Conservation (phyloP, 2,888 invertebrate species). For the Drosophila mimica region DNA sequence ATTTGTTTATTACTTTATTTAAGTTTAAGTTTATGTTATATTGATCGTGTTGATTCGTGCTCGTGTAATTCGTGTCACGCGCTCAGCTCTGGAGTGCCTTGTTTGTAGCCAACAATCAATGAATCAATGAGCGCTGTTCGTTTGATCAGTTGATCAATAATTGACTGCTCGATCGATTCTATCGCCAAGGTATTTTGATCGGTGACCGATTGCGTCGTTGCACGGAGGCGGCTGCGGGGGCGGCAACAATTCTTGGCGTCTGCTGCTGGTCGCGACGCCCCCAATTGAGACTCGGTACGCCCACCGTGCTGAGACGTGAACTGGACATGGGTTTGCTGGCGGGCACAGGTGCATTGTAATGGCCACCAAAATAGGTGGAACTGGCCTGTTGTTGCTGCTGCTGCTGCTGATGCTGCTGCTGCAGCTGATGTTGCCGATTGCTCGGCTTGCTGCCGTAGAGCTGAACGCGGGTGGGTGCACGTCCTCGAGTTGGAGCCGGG, state of each 20-base stretch:
- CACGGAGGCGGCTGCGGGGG: slow-evolving; percentile 59
- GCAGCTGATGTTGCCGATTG: slow-evolving; percentile 35
- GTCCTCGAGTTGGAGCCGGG: slow-evolving; percentile 50
- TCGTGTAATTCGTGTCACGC: slow-evolving; percentile 31
- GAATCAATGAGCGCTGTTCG: slow-evolving; percentile 22
- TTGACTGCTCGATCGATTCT: slow-evolving; percentile 52
- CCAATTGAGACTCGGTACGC: slow-evolving; percentile 61
- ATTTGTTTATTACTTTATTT: slow-evolving; percentile 18
- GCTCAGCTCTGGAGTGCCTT: slow-evolving; percentile 9
- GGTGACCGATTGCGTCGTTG: slow-evolving; percentile 84
- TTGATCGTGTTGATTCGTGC: background rate
- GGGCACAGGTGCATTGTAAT: slow-evolving; percentile 65
- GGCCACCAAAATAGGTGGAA: slow-evolving; percentile 74
- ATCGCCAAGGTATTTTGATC: slow-evolving; percentile 84
- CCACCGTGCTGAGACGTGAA: slow-evolving; percentile 35
- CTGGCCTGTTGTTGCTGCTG: slow-evolving; percentile 18
- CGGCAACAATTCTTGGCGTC: slow-evolving; percentile 47
- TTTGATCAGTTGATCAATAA: slow-evolving; percentile 30
- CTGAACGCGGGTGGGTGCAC: slow-evolving; percentile 76
- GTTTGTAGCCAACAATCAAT: slow-evolving; percentile 2
- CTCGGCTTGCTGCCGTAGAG: slow-evolving; percentile 69
- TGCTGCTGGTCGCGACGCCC: slow-evolving; percentile 70
- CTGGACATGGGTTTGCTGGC: slow-evolving; percentile 39
- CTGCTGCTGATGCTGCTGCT: slow-evolving; percentile 28
- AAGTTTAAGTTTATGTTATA: background rate